A percentile compares a stretch with the other conserved stretches of the same genome.
phyloP scores from a whole-genome alignment of 2,797 vertebrate genomes.

The Varecia variegata region DNA sequence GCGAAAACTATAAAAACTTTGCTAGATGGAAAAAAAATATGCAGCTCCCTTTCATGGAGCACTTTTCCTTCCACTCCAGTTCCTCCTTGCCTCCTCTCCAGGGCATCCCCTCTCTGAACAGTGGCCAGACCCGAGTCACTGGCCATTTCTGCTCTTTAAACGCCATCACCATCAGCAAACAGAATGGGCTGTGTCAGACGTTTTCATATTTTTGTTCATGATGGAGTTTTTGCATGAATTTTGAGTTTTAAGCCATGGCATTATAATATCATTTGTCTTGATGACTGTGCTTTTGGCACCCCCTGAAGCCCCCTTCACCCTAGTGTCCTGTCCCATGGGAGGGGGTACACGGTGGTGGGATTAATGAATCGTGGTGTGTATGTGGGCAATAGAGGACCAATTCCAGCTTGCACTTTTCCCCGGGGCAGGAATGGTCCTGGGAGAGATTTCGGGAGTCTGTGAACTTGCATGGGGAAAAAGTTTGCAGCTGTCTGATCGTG shows the following conservation, averaged over 20 bases:
- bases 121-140: accelerated
- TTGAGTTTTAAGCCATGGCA: neutral
- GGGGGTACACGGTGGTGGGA: no score
- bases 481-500: accelerated
- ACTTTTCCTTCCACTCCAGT: neutral
- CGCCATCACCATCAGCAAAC: neutral
- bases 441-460: neutral
- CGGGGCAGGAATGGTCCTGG: neutral
- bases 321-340: neutral
- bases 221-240: neutral
- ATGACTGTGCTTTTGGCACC: neutral
- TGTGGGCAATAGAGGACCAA: accelerated
- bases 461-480: neutral
- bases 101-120: neutral
- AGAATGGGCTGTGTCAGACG: no score
- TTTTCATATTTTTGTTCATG: neutral
- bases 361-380: neutral
- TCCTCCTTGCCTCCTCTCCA: neutral
- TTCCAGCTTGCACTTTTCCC: neutral
- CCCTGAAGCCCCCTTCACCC: neutral
- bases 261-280: neutral
- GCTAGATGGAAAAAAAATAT: neutral
- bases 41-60: neutral
- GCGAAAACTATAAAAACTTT: neutral
- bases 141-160: neutral